Base-by-base conservation (phyloP, 1,140 invertebrate genomes). In the Drosophila sturtevanti region DNA sequence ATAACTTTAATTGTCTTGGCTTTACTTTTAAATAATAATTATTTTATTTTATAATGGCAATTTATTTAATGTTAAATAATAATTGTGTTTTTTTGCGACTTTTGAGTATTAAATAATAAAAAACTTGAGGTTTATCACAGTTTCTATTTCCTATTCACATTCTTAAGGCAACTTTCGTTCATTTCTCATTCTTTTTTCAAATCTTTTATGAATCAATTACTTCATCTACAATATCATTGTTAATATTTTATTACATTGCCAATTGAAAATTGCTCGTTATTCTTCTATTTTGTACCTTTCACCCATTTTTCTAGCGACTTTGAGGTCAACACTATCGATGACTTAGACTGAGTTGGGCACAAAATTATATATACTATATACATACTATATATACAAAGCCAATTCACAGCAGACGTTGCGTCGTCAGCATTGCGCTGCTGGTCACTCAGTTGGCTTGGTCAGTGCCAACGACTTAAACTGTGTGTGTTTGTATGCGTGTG, bases 381-480 rank as follows among this genome's bases (percentile, higher is more conserved):
- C n/a, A 14, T 14, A 41, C n/a, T 14, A 60, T 14, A 60, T 41
- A 60, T 22, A 34, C 16, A 60, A 12, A 38, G 31, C 31, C 24
- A 62, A 68, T 56, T 51, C 58, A 54, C 22, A 59, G 72, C 72
- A 76, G 73, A 76, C 72, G 24, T 65, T 56, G 72, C 54, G 63
- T 79, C 65, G 66, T 72, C 80, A 59, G 41, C 59, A 41, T 59
- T 27, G 35, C 37, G 41, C n/a, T 21, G 54, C 27, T 31, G 27
- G 27, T 31, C 27, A 31, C 4, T 31, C 27, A 22, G 31, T 38
- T 66, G 44, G 41, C 68, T 81, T 79, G 70, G 79, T 79, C 81
- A 80, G 72, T 72, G 75, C 58, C 59, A 44, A 70, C 59, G 60
- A 38, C 60, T 48, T 60, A 34, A 63, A 63, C 68, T 64, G 27